Evolutionary conservation across 2,888 invertebrate species (phyloP).

Genomic region (Hirudinaria manillensis): DNA sequence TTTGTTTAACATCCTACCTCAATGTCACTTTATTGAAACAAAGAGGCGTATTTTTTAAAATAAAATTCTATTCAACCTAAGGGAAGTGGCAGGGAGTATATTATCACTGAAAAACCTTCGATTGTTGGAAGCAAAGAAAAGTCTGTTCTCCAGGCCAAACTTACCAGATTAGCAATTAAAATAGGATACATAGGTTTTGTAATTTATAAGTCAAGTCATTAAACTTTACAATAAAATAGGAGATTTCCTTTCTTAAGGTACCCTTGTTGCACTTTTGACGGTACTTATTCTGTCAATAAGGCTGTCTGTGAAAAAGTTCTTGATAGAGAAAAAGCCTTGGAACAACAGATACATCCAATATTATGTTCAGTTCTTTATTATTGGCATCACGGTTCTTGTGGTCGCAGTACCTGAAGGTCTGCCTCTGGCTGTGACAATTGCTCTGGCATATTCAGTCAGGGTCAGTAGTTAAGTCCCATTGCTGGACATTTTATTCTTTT

Average conservation of each 20-base stretch:
- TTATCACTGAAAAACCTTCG: too few relatives aligned
- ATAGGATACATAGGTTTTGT: conserved; percentile 86
- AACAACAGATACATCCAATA: conserved; percentile 65
- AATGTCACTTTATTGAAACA: too few relatives aligned
- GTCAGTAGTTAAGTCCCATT: conserved; percentile 59
- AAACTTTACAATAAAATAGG: background rate
- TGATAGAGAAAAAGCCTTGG: conserved; percentile 64
- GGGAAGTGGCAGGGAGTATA: too few relatives aligned
- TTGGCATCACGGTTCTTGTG: conserved; percentile 97
- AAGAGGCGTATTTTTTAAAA: too few relatives aligned
- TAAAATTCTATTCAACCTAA: too few relatives aligned
- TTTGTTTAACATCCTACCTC: too few relatives aligned
- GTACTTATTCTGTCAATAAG: conserved; percentile 90
- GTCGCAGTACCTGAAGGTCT: conserved; percentile 98
- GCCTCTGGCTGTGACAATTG: conserved; percentile 94
- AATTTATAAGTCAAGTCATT: background rate
- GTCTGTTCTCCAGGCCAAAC: conserved; percentile 94
- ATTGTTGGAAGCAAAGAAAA: conserved; percentile 57
- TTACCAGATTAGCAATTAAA: conserved; percentile 96
- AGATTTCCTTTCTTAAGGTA: conserved; percentile 59
- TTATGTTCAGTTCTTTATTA: conserved; percentile 93
- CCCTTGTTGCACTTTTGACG: conserved; percentile 87
- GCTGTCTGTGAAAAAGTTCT: conserved; percentile 86
- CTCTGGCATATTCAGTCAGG: conserved; percentile 98
- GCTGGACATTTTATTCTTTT: background rate